Evolutionary conservation across 1,140 invertebrate genomes (phyloP), one percentile per base, ranked within the genome.

Genomic region (Delia radicum): DNA sequence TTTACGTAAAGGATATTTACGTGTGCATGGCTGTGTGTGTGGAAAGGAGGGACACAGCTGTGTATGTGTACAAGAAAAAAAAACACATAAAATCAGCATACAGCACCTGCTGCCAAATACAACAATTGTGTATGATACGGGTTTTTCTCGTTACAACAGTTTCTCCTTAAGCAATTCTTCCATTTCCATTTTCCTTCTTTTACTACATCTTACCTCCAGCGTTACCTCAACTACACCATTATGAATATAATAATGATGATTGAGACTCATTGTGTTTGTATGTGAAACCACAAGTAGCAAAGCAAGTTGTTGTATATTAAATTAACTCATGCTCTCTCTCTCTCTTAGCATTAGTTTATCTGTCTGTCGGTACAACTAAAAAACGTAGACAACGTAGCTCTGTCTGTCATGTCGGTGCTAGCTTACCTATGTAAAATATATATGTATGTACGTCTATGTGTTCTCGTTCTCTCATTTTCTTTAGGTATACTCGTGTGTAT

Each of bases 401-500:
- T 55, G 46, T 48, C 18, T 55, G 8, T 24, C n/a, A 55, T 55
- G 15, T 55, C n/a, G n/a, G n/a, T n/a, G n/a, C n/a, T n/a, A n/a
- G 18, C 18, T 42, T 55, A 55, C 21, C n/a, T 55, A 21, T 55
- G 18, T 55, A 55, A 21, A 55, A 55, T 18, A 6, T 55, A 33
- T 33, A 2, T 55, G 8, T 55, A 21, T 55, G 6, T 21, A 55
- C 48, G 10, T n/a, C n/a, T n/a, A 78, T 80, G 78, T 77, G 74
- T 78, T 75, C 76, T 76, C 76, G 78, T 77, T 83, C 80, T 83
- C 81, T 83, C 82, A 80, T 79, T 81, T 29, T 55, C 4, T 24
- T 55, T 21, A 55, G 15, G 15, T 48, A 3, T 33, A 0, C 37
- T 42, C 26, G 21, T 55, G 48, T 55, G 18, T 21, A 7, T 55